These are phyloP conservation scores for Drosophila triauraria DNA, from an alignment of 1,140 invertebrate species.

Conservation along the genomic window DNA sequence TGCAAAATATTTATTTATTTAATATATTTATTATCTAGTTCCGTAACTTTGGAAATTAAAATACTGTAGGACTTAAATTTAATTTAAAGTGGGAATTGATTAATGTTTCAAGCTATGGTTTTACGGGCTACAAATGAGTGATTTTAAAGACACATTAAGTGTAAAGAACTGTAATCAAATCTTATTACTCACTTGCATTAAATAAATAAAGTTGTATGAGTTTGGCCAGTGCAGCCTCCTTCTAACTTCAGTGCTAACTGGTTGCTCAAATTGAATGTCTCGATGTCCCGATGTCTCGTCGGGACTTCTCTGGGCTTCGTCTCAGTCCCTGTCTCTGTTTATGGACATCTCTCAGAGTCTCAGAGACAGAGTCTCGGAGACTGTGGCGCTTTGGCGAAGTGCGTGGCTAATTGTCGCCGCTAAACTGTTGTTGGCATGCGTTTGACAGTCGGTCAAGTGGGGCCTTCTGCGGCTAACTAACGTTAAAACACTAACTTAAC, in stretches of 20 bases:
- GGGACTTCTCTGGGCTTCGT: conserved; percentile 6
- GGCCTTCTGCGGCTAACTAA: conserved; percentile 13
- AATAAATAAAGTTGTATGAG: background rate
- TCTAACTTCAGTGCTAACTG: background rate
- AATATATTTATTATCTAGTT: no score
- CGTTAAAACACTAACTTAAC: conserved; percentile 22
- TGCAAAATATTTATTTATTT: no score
- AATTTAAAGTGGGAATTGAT: no score
- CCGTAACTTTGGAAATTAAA: no score
- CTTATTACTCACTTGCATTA: no score
- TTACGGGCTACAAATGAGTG: no score
- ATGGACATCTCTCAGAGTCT: conserved; percentile 10
- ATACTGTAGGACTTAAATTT: no score
- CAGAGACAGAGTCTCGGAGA: background rate
- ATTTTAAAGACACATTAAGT: no score
- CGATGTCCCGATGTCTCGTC: conserved; percentile 2
- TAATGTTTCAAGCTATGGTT: no score
- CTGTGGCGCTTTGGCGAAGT: conserved; percentile 73
- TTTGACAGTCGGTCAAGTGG: conserved; percentile 72
- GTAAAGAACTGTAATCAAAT: no score
- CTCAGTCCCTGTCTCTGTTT: background rate
- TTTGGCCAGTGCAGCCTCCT: background rate
- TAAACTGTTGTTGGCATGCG: conserved; percentile 83
- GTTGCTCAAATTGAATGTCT: conserved; percentile 21
- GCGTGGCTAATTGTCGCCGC: conserved; percentile 79